Percentiles rank a stretch among this genome's conserved stretches.
These are phyloP conservation scores for Drosophila bunnanda DNA, from an alignment of 2,888 invertebrate species.

Conservation along the genomic window DNA sequence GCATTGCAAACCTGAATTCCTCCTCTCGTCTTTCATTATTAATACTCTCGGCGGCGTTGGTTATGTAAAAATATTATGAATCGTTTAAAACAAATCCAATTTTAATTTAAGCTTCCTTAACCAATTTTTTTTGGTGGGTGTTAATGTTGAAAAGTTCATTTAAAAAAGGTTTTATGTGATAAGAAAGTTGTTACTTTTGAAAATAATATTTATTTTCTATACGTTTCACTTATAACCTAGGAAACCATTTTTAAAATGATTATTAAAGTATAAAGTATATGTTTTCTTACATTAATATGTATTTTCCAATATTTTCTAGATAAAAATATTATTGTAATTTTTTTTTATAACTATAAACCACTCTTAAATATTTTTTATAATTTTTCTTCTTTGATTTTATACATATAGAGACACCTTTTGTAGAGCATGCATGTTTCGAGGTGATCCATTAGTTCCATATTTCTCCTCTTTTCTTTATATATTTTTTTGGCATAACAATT, in stretches of 20 bases:
- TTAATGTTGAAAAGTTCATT: neutral
- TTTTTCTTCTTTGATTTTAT: too few species aligned
- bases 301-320: fast-evolving
- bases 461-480: conserved; percentile 28
- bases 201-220: neutral
- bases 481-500: conserved; percentile 69
- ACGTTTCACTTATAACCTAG: fast-evolving
- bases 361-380: neutral
- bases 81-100: conserved; percentile 7
- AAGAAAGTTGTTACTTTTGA: neutral
- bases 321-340: neutral
- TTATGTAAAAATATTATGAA: conserved; percentile 15
- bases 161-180: too few species aligned
- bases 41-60: conserved; percentile 16
- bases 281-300: neutral
- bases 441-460: neutral
- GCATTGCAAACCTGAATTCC: conserved; percentile 77
- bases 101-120: conserved; percentile 7
- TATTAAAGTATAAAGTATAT: too few species aligned
- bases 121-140: neutral
- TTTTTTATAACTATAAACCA: neutral
- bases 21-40: conserved; percentile 59
- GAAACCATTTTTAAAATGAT: fast-evolving
- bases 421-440: conserved; percentile 4
- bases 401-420: neutral